Conservation (phyloP, 2,797 vertebrate species). For the Masticophis lateralis region DNA sequence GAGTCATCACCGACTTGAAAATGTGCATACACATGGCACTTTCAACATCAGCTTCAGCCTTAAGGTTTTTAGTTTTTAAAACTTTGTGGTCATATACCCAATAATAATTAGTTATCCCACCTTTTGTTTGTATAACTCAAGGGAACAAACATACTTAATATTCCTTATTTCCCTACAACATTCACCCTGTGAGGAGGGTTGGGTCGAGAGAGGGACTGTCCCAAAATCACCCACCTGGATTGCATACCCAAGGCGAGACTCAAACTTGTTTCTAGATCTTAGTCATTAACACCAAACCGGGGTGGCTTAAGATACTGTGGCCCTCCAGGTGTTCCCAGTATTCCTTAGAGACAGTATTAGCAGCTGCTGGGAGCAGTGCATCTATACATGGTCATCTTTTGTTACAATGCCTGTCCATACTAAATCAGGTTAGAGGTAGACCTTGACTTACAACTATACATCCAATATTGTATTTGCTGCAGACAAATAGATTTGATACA, state of each 20-base stretch:
- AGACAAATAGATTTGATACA: background rate
- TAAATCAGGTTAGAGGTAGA: background rate
- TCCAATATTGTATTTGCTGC: background rate
- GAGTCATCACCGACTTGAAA: background rate
- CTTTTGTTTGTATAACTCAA: background rate
- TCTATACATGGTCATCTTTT: background rate
- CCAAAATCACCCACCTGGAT: background rate
- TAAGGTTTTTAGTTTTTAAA: background rate
- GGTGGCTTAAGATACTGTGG: background rate
- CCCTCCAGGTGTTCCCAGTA: background rate
- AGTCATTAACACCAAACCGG: background rate
- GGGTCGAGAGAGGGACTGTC: background rate
- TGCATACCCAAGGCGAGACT: background rate
- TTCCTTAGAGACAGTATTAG: background rate
- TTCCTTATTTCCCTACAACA: background rate
- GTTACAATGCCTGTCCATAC: background rate
- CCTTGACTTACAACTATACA: background rate
- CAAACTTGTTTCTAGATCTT: background rate
- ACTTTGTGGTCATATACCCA: background rate
- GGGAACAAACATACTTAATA: background rate
- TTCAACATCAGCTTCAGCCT: background rate
- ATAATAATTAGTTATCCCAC: background rate
- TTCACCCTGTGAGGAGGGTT: background rate
- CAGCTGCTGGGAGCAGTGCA: background rate
- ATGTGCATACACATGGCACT: background rate